Conservation (phyloP, 2,113 vertebrate genomes). For the Sturnus vulgaris region DNA sequence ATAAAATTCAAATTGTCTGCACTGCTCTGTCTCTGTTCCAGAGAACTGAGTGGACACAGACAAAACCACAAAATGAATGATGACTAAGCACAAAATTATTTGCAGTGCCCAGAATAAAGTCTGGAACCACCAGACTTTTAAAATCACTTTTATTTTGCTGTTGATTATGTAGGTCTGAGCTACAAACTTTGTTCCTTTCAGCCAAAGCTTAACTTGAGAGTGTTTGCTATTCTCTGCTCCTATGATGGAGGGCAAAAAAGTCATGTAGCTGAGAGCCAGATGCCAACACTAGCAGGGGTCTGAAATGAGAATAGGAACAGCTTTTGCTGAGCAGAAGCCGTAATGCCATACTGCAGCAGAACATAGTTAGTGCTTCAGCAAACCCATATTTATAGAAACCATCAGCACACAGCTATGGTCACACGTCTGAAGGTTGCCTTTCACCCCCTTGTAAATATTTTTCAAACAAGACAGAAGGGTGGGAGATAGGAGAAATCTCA, state of each 20-base stretch:
- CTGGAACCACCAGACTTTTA: background rate
- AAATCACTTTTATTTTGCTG: background rate
- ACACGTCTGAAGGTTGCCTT: conserved; percentile 40
- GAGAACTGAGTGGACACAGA: background rate
- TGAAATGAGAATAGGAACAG: conserved; percentile 11
- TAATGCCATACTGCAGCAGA: conserved; percentile 1
- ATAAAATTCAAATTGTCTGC: background rate
- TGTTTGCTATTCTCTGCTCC: background rate
- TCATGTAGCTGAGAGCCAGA: background rate
- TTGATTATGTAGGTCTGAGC: background rate
- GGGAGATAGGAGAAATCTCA: conserved; percentile 21
- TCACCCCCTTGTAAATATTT: conserved; percentile 48
- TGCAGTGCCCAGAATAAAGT: background rate
- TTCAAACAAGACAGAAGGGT: conserved; percentile 33
- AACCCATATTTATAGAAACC: conserved; percentile 36
- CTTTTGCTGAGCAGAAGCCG: conserved; percentile 32
- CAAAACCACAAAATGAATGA: background rate
- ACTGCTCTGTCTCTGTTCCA: background rate
- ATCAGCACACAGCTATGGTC: background rate
- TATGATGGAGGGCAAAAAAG: background rate
- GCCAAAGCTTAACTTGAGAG: background rate
- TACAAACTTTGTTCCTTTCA: background rate
- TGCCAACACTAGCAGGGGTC: conserved; percentile 5
- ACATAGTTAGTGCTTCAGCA: background rate
- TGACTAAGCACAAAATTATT: background rate